A percentile compares a stretch with the other conserved stretches of the same genome.
These are phyloP conservation scores for Venustaconcha ellipsiformis DNA, from an alignment of 1,140 invertebrate species.

Conservation along the genomic window DNA sequence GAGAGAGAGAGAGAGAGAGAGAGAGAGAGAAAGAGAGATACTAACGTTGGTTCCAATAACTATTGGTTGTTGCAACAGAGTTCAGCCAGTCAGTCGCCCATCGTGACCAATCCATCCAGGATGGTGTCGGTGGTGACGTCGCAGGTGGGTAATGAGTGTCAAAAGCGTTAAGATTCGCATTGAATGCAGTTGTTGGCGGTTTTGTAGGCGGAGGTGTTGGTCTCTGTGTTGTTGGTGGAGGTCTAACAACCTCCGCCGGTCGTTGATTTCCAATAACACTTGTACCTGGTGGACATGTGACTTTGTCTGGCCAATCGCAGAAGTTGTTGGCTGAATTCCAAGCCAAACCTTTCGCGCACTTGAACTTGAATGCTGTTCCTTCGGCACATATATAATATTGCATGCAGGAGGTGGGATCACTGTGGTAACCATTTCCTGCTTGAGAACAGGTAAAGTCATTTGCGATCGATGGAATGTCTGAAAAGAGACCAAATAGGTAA, in stretches of 20 bases:
- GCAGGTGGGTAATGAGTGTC: slow-evolving; percentile 1
- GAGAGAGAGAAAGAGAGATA: no score
- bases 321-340: slow-evolving; percentile 29
- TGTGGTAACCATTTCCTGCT: slow-evolving; percentile 18
- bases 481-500: no score
- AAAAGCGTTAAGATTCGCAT: background rate
- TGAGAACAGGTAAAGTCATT: slow-evolving; percentile 24
- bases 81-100: slow-evolving; percentile 19
- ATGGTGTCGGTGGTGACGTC: slow-evolving; percentile 11
- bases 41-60: no score
- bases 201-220: background rate
- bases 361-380: slow-evolving; percentile 27
- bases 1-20: no score
- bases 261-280: background rate
- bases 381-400: slow-evolving; percentile 29
- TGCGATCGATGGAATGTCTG: background rate
- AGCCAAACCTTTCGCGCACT: slow-evolving; percentile 12
- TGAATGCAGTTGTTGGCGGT: background rate
- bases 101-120: slow-evolving; percentile 22
- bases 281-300: background rate
- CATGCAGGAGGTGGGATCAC: slow-evolving; percentile 5
- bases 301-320: slow-evolving; percentile 31
- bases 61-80: no score
- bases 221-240: slow-evolving; percentile 7
- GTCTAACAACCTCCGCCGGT: slow-evolving; percentile 1